A percentile compares a stretch with the other conserved stretches of the same genome.
Conservation (phyloP, 2,113 vertebrate genomes). For the Mormyrus lacerda region DNA sequence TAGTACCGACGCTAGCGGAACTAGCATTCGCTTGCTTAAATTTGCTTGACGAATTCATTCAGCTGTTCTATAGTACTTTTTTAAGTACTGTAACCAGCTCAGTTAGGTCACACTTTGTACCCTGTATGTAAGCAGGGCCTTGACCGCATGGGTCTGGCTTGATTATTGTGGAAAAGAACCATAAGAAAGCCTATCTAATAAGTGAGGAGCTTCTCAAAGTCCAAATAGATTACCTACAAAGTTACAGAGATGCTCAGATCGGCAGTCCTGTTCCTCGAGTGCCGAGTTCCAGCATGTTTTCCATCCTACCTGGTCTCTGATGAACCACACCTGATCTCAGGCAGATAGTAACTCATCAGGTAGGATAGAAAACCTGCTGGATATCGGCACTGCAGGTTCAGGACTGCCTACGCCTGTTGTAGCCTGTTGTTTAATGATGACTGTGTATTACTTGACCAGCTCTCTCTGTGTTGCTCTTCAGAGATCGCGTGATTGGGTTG, state of each 20-base stretch:
- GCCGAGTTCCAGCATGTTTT: neutral
- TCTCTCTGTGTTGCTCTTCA: conserved; percentile 50
- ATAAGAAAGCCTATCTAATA: neutral
- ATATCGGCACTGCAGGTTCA: neutral
- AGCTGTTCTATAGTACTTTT: neutral
- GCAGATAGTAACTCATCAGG: neutral
- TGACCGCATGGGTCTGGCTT: neutral
- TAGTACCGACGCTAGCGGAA: neutral
- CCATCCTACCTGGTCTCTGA: neutral
- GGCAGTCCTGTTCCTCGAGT: neutral
- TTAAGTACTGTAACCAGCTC: neutral
- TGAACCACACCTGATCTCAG: neutral
- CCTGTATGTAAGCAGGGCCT: neutral
- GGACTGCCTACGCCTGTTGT: neutral
- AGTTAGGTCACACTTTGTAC: neutral
- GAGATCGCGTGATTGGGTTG: conserved; percentile 92
- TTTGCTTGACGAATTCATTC: neutral
- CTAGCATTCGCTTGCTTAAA: neutral
- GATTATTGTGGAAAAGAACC: neutral
- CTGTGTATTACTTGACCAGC: neutral
- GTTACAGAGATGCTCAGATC: neutral
- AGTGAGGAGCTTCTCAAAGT: neutral
- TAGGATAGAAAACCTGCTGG: neutral
- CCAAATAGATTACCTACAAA: neutral
- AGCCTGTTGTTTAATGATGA: neutral